Conservation (phyloP, 2,888 invertebrate genomes). For the Aricia artaxerxes region DNA sequence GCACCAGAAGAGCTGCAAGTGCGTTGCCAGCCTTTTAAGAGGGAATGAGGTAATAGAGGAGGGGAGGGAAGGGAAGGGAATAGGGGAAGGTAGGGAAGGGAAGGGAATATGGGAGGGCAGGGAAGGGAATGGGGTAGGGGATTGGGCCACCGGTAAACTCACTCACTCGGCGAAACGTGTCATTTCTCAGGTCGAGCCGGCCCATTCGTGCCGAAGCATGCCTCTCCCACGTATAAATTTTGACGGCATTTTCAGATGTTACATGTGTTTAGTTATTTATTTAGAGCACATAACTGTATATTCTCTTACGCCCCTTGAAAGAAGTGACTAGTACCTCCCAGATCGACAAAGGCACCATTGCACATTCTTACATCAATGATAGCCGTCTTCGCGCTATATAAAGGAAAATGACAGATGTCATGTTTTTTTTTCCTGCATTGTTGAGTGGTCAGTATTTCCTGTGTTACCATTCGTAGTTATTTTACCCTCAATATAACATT, state of each 20-base stretch:
- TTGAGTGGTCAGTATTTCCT: conserved; percentile 49
- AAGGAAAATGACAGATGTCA: conserved; percentile 65
- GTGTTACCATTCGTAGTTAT: conserved; percentile 31
- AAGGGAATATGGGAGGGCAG: too few relatives aligned
- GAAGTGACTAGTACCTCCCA: not conserved
- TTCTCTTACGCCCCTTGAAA: not conserved
- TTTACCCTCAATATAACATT: not conserved
- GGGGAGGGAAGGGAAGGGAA: too few relatives aligned
- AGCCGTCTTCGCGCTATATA: conserved; percentile 43
- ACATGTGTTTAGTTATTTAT: not conserved
- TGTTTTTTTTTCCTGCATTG: conserved; percentile 41
- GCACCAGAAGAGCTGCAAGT: too few relatives aligned
- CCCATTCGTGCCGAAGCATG: too few relatives aligned
- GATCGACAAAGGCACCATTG: not conserved
- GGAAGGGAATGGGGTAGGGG: too few relatives aligned
- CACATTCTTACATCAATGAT: conserved; percentile 17
- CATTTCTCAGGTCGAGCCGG: too few relatives aligned
- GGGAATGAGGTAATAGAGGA: too few relatives aligned
- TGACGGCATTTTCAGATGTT: not conserved
- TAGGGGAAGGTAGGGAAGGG: too few relatives aligned
- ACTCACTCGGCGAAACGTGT: too few relatives aligned
- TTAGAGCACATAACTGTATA: not conserved
- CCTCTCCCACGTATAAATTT: not conserved
- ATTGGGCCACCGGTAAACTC: too few relatives aligned
- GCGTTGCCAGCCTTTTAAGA: too few relatives aligned